A percentile compares a stretch with the other conserved stretches of the same genome.
phyloP scores from a whole-genome alignment of 2,888 invertebrate genomes.

The Platynereis dumerilii region DNA sequence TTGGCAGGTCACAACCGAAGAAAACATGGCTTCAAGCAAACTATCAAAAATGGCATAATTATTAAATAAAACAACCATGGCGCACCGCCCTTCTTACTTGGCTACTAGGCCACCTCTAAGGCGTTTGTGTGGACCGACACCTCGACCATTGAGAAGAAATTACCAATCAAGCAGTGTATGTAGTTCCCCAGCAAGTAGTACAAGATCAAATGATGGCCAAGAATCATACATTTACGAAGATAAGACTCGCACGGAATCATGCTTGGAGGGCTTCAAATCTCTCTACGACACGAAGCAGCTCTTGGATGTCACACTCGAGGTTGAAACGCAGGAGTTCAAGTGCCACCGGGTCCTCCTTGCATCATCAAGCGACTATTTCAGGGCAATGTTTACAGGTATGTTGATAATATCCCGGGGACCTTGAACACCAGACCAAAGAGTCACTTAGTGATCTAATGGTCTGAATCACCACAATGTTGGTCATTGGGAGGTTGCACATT shows the following conservation, averaged over 20 bases:
- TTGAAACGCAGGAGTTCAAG: slow-evolving; percentile 45
- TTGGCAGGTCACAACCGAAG: too few species aligned
- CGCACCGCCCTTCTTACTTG: too few species aligned
- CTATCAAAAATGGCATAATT: too few species aligned
- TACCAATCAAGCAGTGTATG: too few species aligned
- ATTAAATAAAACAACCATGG: too few species aligned
- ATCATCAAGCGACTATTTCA: slow-evolving; percentile 39
- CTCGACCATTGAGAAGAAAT: too few species aligned
- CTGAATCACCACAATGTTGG: slow-evolving; percentile 84
- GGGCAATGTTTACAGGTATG: slow-evolving; percentile 34
- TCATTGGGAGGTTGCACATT: slow-evolving; percentile 77
- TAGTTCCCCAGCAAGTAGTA: slow-evolving; percentile 6
- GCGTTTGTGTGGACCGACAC: too few species aligned
- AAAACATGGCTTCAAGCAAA: too few species aligned
- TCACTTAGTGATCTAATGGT: slow-evolving; percentile 78
- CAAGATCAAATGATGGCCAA: background rate
- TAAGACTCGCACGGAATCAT: slow-evolving; percentile 12
- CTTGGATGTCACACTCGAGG: slow-evolving; percentile 49
- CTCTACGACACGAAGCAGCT: slow-evolving; percentile 42
- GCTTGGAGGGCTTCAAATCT: slow-evolving; percentile 28
- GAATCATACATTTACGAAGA: slow-evolving; percentile 27
- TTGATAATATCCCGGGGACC: slow-evolving; percentile 44
- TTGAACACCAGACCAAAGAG: slow-evolving; percentile 75
- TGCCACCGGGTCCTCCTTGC: slow-evolving; percentile 52
- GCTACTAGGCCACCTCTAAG: too few species aligned